Conservation (phyloP, 2,888 invertebrate genomes). For the Zygaena filipendulae region DNA sequence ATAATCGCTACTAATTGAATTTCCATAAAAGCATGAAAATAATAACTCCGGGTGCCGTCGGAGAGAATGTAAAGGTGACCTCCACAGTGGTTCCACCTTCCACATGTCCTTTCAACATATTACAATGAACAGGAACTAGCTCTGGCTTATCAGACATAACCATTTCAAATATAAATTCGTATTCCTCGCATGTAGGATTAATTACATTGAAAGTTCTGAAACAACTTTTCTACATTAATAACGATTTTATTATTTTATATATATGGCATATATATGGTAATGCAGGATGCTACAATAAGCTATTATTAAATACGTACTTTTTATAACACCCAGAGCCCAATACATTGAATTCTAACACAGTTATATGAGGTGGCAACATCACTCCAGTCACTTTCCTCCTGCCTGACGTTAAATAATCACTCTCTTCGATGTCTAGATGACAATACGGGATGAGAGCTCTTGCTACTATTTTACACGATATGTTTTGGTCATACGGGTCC, state of each 20-base stretch:
- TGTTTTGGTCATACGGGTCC: constrained; percentile 63
- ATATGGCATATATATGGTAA: no score
- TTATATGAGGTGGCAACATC: constrained; percentile 50
- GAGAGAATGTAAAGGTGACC: constrained; percentile 73
- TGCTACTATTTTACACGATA: constrained; percentile 61
- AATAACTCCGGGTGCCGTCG: constrained; percentile 67
- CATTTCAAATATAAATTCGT: constrained; percentile 69
- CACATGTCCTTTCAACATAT: constrained; percentile 67
- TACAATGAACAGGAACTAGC: constrained; percentile 70
- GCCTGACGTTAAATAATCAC: constrained; percentile 69
- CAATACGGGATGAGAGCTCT: constrained; percentile 75
- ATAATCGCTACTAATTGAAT: no score
- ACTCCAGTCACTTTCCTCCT: constrained; percentile 43
- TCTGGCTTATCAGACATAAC: constrained; percentile 46
- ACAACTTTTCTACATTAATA: no score
- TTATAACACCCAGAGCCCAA: constrained; percentile 70
- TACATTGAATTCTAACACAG: constrained; percentile 73
- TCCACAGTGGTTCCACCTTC: constrained; percentile 68
- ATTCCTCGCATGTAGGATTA: constrained; percentile 72
- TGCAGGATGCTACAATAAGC: not conserved
- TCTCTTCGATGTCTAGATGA: constrained; percentile 76
- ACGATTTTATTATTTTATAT: no score
- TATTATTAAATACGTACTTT: constrained; percentile 32
- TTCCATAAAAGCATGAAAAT: no score
- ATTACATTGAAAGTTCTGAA: constrained; percentile 71